These are phyloP conservation scores for Branchellion lobata DNA, from an alignment of 2,888 invertebrate genomes.

Conservation along the genomic window DNA sequence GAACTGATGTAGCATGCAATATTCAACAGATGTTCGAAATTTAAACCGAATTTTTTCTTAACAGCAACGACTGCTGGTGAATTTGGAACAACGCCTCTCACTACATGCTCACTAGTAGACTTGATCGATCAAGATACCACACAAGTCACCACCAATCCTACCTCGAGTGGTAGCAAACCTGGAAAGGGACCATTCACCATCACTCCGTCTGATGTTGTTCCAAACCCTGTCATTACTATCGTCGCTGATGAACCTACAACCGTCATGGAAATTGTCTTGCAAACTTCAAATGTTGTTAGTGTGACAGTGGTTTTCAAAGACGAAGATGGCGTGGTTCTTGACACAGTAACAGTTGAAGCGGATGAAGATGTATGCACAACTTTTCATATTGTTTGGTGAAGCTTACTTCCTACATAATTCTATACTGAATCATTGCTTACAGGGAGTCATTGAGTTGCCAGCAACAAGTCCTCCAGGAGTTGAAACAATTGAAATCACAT, in stretches of 20 bases:
- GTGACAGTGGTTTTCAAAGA: neutral
- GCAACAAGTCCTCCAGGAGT: neutral
- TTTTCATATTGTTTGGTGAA: too few species aligned
- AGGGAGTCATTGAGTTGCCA: neutral
- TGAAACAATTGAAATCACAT: constrained; percentile 4
- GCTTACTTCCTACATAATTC: neutral
- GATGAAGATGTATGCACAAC: too few species aligned
- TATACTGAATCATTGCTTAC: neutral
- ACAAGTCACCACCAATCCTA: too few species aligned
- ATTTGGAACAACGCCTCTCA: neutral
- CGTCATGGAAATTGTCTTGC: neutral
- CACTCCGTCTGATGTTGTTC: too few species aligned
- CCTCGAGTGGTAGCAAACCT: too few species aligned
- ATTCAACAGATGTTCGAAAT: too few species aligned
- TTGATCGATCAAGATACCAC: neutral
- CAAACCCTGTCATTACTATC: neutral
- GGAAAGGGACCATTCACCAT: too few species aligned
- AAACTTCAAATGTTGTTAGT: neutral
- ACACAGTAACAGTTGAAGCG: neutral
- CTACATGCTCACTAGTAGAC: neutral
- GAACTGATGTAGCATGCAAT: too few species aligned
- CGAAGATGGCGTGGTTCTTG: neutral
- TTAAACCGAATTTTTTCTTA: too few species aligned
- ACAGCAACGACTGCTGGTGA: neutral
- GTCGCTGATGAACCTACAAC: neutral